Evolutionary conservation across 2,797 vertebrate species (phyloP), one percentile per base, ranked within the genome.

Genomic region (Adelosebastes latens): DNA sequence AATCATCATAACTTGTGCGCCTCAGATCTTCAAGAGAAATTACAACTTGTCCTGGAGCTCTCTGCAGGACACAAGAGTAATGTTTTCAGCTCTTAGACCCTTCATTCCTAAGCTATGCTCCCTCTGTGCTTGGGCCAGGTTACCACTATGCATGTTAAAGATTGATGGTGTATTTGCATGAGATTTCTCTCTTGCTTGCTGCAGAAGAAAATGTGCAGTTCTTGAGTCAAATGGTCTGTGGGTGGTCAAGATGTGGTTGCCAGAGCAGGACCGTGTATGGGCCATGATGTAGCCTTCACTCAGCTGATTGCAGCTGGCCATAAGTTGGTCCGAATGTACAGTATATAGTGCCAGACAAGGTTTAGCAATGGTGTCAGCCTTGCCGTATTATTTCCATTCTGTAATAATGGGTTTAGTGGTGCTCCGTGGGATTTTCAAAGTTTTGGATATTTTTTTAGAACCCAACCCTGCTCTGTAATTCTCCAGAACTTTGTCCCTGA

Each of bases 1-100:
- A 91, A 84, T 92, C 89, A 89, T 79, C 22, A 0, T 46, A 80
- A 56, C 22, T 2, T 74, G 67, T 69, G 78, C n/a, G 72, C 58
- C 76, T 90, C 75, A 88, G 87, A 88, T 89, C 83, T 86, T 86
- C 39, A 39, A 66, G 77, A 81, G 80, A 87, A 91, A 87, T 90
- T 81, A 87, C 31, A 87, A 61, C 77, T 79, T 87, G 75, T 89
- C 77, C 76, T 59, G 49, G 13, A 82, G 81, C 78, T 79, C 56
- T 78, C 82, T 85, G 83, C 83, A 80, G 83, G 77, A 32, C 64
- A 64, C 16, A 7, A 63, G 53, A 75, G n/a, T 52, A 27, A 55
- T 75, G 67, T 42, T 80, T 85, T 76, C 24, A 85, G 27, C 22
- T 14, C 53, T 29, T 42, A 1, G 46, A 27, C 14, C 14, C 18